Evolutionary conservation across 2,113 vertebrate species (phyloP).

Genomic region (Recurvirostra avosetta): DNA sequence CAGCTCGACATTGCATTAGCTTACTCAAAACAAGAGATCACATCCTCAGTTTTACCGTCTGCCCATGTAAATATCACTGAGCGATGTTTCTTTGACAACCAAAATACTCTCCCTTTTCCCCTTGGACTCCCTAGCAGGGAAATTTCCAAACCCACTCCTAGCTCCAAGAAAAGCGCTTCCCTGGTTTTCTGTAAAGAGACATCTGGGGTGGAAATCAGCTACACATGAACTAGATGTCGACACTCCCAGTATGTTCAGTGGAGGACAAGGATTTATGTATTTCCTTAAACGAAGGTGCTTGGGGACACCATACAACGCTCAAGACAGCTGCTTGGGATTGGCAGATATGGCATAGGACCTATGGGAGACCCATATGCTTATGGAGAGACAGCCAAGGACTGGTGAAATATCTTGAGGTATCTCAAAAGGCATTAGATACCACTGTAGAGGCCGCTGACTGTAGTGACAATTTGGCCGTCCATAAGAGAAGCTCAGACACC

Average conservation of each 20-base stretch:
- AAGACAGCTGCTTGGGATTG: background rate
- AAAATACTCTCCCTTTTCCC: background rate
- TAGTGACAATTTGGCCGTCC: background rate
- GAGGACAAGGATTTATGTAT: background rate
- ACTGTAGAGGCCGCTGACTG: background rate
- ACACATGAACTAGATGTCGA: background rate
- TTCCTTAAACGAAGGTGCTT: background rate
- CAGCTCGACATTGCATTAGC: background rate
- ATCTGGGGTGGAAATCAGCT: background rate
- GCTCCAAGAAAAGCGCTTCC: background rate
- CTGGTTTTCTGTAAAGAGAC: background rate
- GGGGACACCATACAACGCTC: background rate
- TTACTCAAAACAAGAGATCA: background rate
- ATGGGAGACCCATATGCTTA: background rate
- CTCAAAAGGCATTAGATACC: background rate
- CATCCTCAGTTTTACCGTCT: background rate
- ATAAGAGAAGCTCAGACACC: background rate
- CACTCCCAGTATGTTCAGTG: background rate
- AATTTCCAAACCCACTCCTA: fast-evolving
- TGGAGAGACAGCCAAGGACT: background rate
- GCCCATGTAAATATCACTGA: background rate
- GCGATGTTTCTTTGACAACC: background rate
- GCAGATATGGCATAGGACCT: background rate
- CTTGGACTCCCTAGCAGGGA: background rate
- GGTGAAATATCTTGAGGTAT: background rate